Evolutionary conservation across 2,888 invertebrate genomes (phyloP).

Genomic region (Drosophila meridionalis): DNA sequence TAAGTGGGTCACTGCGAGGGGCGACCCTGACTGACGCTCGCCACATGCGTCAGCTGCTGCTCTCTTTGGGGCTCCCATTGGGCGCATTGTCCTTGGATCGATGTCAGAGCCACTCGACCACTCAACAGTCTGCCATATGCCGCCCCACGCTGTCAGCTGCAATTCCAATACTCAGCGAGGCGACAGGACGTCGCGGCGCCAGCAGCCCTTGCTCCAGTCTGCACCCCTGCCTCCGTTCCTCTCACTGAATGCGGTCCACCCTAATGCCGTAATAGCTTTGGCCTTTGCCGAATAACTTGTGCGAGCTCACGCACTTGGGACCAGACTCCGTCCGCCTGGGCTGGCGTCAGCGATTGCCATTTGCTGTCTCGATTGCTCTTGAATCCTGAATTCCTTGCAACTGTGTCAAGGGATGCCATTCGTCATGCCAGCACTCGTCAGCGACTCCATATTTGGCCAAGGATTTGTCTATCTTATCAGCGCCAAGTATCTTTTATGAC

Average conservation of each 20-base stretch:
- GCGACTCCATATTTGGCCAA: not conserved
- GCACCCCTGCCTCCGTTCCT: not conserved
- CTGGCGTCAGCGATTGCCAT: slow-evolving; percentile 54
- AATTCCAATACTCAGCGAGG: slow-evolving; percentile 41
- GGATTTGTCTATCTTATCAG: slow-evolving; percentile 26
- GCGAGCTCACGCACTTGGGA: slow-evolving; percentile 50
- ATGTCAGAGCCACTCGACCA: slow-evolving; percentile 36
- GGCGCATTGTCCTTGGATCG: slow-evolving; percentile 63
- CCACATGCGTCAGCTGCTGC: slow-evolving; percentile 61
- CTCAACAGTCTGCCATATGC: slow-evolving; percentile 62
- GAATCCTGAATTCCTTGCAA: slow-evolving; percentile 34
- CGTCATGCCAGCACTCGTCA: slow-evolving; percentile 38
- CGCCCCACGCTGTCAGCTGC: slow-evolving; percentile 5
- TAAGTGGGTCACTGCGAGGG: slow-evolving; percentile 64
- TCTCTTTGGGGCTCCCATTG: slow-evolving; percentile 22
- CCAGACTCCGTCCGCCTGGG: slow-evolving; percentile 10
- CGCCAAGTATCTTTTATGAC: slow-evolving; percentile 17
- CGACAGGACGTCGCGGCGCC: slow-evolving; percentile 75
- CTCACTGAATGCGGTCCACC: not conserved
- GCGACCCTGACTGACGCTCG: slow-evolving; percentile 19
- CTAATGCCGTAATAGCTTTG: slow-evolving; percentile 56
- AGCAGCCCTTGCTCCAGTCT: slow-evolving; percentile 20
- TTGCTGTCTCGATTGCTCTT: slow-evolving; percentile 22
- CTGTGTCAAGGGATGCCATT: slow-evolving; percentile 50
- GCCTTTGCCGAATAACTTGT: slow-evolving; percentile 25